Evolutionary conservation across 1,140 invertebrate genomes (phyloP).

Genomic region (Argopecten irradians): DNA sequence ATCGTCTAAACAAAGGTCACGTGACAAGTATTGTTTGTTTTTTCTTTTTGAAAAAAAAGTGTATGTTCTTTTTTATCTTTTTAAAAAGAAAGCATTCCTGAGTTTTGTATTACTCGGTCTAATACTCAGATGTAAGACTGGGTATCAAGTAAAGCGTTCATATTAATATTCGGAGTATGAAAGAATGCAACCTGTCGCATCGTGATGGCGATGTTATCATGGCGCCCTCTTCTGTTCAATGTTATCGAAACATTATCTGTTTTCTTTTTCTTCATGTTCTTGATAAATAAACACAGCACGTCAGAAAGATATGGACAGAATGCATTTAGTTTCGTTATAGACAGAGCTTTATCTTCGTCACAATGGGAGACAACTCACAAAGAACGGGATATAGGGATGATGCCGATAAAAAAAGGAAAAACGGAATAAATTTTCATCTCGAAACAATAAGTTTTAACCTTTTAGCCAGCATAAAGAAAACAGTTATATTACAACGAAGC

Average conservation of each 20-base stretch:
- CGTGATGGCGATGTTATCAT: not conserved
- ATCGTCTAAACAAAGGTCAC: not conserved
- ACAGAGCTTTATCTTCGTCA: not conserved
- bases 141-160: not conserved
- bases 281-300: conserved; percentile 17
- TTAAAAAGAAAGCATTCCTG: not conserved
- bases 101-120: not conserved
- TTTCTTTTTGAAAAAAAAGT: not conserved
- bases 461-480: conserved; percentile 18
- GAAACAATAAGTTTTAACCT: conserved; percentile 18
- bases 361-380: not conserved
- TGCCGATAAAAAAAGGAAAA: not conserved
- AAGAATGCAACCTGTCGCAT: not conserved
- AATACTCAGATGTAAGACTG: not conserved
- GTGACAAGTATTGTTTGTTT: not conserved
- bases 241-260: conserved; percentile 1
- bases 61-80: not conserved
- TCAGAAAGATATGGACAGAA: not conserved
- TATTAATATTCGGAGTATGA: not conserved
- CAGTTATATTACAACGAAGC: conserved; percentile 15
- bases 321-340: not conserved
- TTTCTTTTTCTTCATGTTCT: not conserved
- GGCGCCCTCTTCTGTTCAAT: not conserved
- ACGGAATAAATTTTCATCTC: conserved; percentile 22
- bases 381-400: not conserved